These are phyloP conservation scores for Acanthosepion pharaonis DNA, from an alignment of 2,888 invertebrate genomes.

Conservation along the genomic window DNA sequence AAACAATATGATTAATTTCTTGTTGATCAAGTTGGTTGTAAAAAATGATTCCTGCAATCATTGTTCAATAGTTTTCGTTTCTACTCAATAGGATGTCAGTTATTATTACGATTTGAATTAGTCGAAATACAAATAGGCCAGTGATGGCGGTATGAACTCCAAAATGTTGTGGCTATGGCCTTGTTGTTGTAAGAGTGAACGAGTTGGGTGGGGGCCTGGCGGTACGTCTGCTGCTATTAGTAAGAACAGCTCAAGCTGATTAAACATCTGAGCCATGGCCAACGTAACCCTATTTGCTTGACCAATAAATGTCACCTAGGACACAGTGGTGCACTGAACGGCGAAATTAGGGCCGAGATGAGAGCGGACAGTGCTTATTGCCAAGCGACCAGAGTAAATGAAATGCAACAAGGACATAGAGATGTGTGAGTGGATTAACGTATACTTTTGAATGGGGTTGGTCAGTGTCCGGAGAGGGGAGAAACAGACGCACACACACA, in stretches of 20 bases:
- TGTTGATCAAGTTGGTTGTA: too few relatives aligned
- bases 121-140: neutral
- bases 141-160: neutral
- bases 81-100: too few relatives aligned
- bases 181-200: neutral
- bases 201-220: neutral
- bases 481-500: too few relatives aligned
- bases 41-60: too few relatives aligned
- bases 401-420: neutral
- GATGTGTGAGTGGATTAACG: neutral
- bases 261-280: slow-evolving; percentile 33
- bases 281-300: neutral
- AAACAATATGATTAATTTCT: too few relatives aligned
- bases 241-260: neutral
- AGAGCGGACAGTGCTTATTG: neutral
- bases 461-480: too few relatives aligned
- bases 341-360: slow-evolving; percentile 17
- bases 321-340: neutral
- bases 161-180: neutral
- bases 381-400: neutral
- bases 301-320: neutral
- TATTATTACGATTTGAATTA: neutral
- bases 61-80: too few relatives aligned
- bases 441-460: neutral
- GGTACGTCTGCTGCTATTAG: too few relatives aligned